Evolutionary conservation across 1,140 invertebrate species (phyloP), one percentile per base, ranked within the genome.

Genomic region (Sitophilus oryzae): DNA sequence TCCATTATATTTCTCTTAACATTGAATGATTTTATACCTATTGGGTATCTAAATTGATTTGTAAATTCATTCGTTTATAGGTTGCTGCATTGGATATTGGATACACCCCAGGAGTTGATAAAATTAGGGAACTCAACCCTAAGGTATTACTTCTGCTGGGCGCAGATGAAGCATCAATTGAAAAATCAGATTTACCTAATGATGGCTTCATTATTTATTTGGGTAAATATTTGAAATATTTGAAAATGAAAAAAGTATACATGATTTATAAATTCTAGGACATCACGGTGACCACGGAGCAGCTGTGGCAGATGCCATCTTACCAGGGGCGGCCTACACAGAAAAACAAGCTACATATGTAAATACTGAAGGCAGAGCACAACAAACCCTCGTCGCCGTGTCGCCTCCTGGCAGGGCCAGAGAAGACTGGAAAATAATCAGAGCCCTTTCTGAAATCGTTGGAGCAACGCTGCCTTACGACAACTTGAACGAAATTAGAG

Each of bases 391-490:
- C 36, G 77, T 83, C 2, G 96, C 95, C 11, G 84, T 98, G n/a
- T 84, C 88, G 19, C 90, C 96, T 36, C 96, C 96, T 11, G 95
- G 95, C 55, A 79, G 89, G 74, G 94, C 93, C 1, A 80, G 94
- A 52, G 91, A 93, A 61, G 96, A 99, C 76, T 99, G 96, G 96
- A 98, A 99, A 77, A 96, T 99, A 56, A 85, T 99, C 60, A 77
- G 80, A 53, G 78, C 81, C 10, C 68, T 83, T 2, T 81, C 79
- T 14, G 78, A 95, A 83, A 81, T 99, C 62, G 73, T 86, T 16
- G 93, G 89, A 40, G 69, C 77, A 36, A 81, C 82, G 53, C 79
- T 99, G 44, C 90, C 93, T 0, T 99, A 98, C 71, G 93, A 98
- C 66, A 88, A 79, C 51, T 69, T 98, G 50, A 77, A 85, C 52